Evolutionary conservation across 2,888 invertebrate species (phyloP), one percentile per base, ranked within the genome.

Genomic region (Stegophylla sp.): DNA sequence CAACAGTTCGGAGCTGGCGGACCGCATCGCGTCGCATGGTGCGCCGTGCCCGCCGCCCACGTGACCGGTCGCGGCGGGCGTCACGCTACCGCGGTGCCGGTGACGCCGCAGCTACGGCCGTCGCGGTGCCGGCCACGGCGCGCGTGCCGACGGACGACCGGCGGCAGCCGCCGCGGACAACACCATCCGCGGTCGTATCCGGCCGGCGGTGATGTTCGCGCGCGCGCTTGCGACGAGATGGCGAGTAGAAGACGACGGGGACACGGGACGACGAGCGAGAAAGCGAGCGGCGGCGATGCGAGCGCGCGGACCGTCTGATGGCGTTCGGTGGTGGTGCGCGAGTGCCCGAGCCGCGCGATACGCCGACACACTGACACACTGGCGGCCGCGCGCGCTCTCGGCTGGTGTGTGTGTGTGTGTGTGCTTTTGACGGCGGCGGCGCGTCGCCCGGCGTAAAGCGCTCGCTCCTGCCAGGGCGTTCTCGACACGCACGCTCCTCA

Each of bases 1-100:
- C 88, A 92, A 90, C 89, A 92, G 92, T 87, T 92, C 92, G 89
- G 91, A 92, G 89, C 92, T 92, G 89, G 91, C 91, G 88, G 91
- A 91, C 91, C 91, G 91, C 85, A 84, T 85, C 83, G 82, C 83
- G 83, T 83, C 83, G 82, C 83, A 83, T 83, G 84, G 82, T 85
- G 85, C 81, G 81, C 66, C 66, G 64, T 61, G 20, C 63, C 66
- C 17, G 66, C 79, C 51, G 69, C 53, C n/a, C n/a, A n/a, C n/a
- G n/a, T n/a, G 34, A 34, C 34, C 79, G 81, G 48, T 61, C 45
- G 63, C 59, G 71, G 77, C 73, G 43, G 53, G 23, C 56, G 61
- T 67, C 81, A 64, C 72, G 74, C 66, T 23, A 23, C 66, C 69
- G 41, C 82, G 81, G 73, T 77, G 82, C 41, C 81, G 69, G 73